phyloP scores from a whole-genome alignment of 2,113 vertebrate genomes.

The Sclerurus mexicanus region DNA sequence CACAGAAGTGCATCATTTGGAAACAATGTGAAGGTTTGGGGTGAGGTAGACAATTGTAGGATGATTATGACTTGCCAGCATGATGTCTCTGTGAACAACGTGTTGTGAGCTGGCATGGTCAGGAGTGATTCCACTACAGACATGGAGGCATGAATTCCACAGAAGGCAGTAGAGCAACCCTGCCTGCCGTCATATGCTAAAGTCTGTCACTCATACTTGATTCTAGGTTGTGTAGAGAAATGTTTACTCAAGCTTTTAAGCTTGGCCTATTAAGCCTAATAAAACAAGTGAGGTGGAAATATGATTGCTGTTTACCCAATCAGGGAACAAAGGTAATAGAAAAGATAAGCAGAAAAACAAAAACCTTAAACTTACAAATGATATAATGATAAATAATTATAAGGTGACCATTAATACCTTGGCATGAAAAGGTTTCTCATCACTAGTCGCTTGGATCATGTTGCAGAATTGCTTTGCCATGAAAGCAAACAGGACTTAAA shows the following conservation, averaged over 20 bases:
- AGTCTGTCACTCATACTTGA: background rate
- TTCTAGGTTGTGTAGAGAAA: background rate
- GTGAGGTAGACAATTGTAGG: background rate
- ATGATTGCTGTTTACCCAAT: background rate
- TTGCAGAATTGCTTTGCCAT: background rate
- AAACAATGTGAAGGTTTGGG: background rate
- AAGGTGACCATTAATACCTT: background rate
- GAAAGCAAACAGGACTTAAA: background rate
- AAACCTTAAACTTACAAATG: background rate
- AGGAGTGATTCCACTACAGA: background rate
- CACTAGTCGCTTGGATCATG: background rate
- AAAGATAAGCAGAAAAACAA: background rate
- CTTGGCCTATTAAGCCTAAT: background rate
- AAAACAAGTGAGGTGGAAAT: background rate
- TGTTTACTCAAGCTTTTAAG: background rate
- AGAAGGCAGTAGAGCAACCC: background rate
- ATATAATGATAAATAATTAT: background rate
- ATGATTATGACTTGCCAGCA: background rate
- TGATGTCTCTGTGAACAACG: background rate
- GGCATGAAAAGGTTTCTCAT: background rate
- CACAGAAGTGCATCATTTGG: background rate
- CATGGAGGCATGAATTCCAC: background rate
- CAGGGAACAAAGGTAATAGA: background rate
- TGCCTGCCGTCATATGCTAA: rapidly evolving
- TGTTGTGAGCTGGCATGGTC: background rate